These are phyloP conservation scores for Chromobotia macracanthus DNA, from an alignment of 2,797 vertebrate species.

Conservation along the genomic window DNA sequence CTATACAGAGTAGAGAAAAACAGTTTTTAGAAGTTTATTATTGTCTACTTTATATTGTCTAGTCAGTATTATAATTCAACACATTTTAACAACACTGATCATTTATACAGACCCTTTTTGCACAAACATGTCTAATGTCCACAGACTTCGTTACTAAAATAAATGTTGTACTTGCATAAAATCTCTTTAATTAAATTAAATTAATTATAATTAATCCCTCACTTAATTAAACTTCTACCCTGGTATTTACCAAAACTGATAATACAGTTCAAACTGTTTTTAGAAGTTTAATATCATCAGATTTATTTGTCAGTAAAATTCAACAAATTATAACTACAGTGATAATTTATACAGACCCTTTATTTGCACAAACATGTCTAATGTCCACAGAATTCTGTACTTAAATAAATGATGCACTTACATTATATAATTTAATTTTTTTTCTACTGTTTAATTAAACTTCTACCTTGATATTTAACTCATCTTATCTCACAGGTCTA, in stretches of 20 bases:
- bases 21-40: not conserved
- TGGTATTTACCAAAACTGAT: constrained; percentile 7
- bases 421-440: not conserved
- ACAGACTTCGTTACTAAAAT: not conserved
- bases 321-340: not conserved
- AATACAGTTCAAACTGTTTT: not conserved
- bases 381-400: not conserved
- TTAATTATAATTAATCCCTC: too few relatives aligned
- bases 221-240: constrained; percentile 23
- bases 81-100: not conserved
- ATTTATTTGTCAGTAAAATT: not conserved
- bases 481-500: not conserved
- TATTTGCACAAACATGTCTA: not conserved
- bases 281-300: not conserved
- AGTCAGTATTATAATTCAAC: not conserved
- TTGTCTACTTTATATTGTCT: not conserved
- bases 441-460: constrained; percentile 10
- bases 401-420: not conserved
- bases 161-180: not conserved
- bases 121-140: too few relatives aligned
- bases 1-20: not conserved
- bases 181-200: too few relatives aligned
- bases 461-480: constrained; percentile 26
- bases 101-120: not conserved
- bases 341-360: not conserved